Percentiles rank a stretch among this genome's conserved stretches.
Evolutionary conservation across 2,113 vertebrate genomes (phyloP).

Genomic region (Ariopsis seemanni): DNA sequence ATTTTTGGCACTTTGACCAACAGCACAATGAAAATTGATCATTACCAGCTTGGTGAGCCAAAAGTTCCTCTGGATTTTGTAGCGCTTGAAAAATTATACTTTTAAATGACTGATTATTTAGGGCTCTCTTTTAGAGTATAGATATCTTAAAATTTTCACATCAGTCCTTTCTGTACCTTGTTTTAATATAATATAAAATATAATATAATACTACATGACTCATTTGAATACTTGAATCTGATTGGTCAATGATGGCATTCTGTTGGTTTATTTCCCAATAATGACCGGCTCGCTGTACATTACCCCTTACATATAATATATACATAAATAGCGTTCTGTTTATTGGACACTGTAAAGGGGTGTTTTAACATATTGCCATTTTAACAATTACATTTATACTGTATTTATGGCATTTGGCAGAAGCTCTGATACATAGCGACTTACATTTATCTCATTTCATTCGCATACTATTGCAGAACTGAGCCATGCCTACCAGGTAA

Average conservation of each 20-base stretch:
- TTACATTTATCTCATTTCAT: neutral
- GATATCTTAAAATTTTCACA: neutral
- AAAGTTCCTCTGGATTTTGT: neutral
- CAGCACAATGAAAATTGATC: conserved; percentile 98
- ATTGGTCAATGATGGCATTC: too few species aligned
- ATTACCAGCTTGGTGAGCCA: conserved; percentile 92
- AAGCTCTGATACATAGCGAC: neutral
- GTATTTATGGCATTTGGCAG: neutral
- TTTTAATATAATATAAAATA: neutral
- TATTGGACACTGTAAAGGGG: neutral
- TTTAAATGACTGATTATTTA: neutral
- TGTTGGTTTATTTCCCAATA: too few species aligned
- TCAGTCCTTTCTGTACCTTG: neutral
- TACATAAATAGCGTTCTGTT: neutral
- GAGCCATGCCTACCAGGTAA: neutral
- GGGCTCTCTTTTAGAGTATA: neutral
- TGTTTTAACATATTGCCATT: neutral
- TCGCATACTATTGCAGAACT: neutral
- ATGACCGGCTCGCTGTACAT: too few species aligned
- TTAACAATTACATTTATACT: neutral
- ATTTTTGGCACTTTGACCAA: conserved; percentile 90
- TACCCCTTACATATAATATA: neutral
- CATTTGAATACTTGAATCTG: too few species aligned
- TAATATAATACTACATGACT: too few species aligned
- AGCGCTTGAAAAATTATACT: neutral